Evolutionary conservation across 2,113 vertebrate genomes (phyloP), one percentile per base, ranked within the genome.

Genomic region (Micromys minutus): DNA sequence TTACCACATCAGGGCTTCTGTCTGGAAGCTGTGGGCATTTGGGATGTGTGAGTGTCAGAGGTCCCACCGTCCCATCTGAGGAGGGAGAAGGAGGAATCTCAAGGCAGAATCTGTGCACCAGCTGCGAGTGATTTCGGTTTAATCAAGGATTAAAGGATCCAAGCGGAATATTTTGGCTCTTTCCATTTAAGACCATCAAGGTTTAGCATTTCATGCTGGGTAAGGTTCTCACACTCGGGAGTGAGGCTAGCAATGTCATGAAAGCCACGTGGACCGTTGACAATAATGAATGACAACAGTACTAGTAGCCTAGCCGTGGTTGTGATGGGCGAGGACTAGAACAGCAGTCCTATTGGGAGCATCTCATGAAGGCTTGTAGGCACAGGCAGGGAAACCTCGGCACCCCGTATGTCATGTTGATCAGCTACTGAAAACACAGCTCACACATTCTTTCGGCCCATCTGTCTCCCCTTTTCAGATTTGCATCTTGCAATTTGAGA

Each of bases 161-260:
- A 11, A 89, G 12, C n/a, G n/a, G 2, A 67, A 50, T 61, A 80
- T 45, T 84, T 81, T 67, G 7, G 0, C 19, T 50, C 22, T 57
- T 88, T 87, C 39, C 69, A 50, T 42, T 92, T 85, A 91, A 96
- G n/a, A 88, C 26, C 59, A 88, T 90, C n/a, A 69, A 86, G 42
- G 83, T 87, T 87, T 55, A 90, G 6, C n/a, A n/a, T 90, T 89
- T 93, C 29, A 39, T 16, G 67, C 85, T 88, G 45, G 15, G 7
- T 87, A 65, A 31, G 36, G 81, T 29, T 94, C 61, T 95, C 42
- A 71, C 72, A 89, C 76, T 5, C 3, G 55, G n/a, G 29, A 84
- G 74, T 55, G 42, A 65, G 79, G 52, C 16, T 84, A 92, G 4
- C 5, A 74, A 8, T 83, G 39, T 6, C 7, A 19, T n/a, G 36